These are phyloP conservation scores for Thamnophis sirtalis DNA, from an alignment of 2,113 vertebrate species.

Conservation along the genomic window DNA sequence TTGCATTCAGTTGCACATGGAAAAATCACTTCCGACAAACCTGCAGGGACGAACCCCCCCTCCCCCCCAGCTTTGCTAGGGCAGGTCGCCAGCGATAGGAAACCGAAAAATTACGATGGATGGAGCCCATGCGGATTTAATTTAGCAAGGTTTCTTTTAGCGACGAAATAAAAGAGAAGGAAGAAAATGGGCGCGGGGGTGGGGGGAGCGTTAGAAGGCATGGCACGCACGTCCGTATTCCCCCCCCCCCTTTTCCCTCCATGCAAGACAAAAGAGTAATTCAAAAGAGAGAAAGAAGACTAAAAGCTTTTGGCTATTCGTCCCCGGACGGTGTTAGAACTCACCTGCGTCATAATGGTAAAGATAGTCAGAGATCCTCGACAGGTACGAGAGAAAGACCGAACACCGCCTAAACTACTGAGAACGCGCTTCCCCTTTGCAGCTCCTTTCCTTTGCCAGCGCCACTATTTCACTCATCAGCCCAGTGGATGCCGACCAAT, in stretches of 20 bases:
- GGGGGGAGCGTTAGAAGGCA: too few relatives aligned
- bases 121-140: too few relatives aligned
- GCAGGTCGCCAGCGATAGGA: neutral
- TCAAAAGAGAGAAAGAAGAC: neutral
- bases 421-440: fast-evolving
- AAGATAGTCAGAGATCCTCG: too few relatives aligned
- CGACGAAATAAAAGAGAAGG: too few relatives aligned
- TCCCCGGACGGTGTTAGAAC: neutral
- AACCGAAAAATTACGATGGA: neutral
- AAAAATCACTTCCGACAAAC: neutral
- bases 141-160: too few relatives aligned
- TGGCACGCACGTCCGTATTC: too few relatives aligned
- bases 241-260: neutral
- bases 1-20: neutral
- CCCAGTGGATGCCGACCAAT: constrained; percentile 34
- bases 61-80: neutral
- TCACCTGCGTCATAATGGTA: constrained; percentile 6
- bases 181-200: neutral
- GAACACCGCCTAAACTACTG: neutral
- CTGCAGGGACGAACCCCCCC: neutral
- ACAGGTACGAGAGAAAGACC: neutral
- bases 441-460: neutral
- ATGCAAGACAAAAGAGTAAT: neutral
- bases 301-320: neutral
- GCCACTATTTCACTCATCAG: constrained; percentile 16